phyloP scores from a whole-genome alignment of 2,888 invertebrate genomes.

The Adelphocoris suturalis region DNA sequence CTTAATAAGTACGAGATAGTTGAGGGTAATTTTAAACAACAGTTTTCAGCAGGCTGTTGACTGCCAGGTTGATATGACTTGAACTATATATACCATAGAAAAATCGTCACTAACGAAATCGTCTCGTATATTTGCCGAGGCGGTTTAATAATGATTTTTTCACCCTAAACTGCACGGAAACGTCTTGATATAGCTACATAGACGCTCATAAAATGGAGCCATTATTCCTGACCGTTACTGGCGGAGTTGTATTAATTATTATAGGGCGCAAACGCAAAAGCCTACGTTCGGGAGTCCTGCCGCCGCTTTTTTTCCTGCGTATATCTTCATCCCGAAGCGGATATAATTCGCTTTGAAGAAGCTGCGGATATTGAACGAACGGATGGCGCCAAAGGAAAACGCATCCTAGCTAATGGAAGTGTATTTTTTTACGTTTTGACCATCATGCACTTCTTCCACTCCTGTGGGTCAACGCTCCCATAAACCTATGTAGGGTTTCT shows the following conservation, averaged over 20 bases:
- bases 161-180: not conserved
- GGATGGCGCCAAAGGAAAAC: constrained; percentile 42
- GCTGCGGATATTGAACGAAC: constrained; percentile 34
- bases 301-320: not conserved
- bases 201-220: not conserved
- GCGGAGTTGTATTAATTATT: constrained; percentile 32
- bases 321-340: constrained; percentile 19
- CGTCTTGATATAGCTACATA: constrained; percentile 32
- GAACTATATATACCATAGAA: no score
- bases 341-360: constrained; percentile 42
- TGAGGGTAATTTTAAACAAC: no score
- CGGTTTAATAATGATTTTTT: not conserved
- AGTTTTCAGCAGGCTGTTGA: no score
- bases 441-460: constrained; percentile 19
- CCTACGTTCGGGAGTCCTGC: constrained; percentile 11
- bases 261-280: constrained; percentile 42
- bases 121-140: not conserved
- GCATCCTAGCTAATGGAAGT: constrained; percentile 45
- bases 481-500: constrained; percentile 56
- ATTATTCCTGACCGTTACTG: constrained; percentile 33
- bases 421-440: constrained; percentile 52
- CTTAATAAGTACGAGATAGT: no score
- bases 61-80: no score
- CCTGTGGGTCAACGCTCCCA: constrained; percentile 44
- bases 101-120: no score